Evolutionary conservation across 2,888 invertebrate genomes (phyloP).

Genomic region (Elysia crispata): DNA sequence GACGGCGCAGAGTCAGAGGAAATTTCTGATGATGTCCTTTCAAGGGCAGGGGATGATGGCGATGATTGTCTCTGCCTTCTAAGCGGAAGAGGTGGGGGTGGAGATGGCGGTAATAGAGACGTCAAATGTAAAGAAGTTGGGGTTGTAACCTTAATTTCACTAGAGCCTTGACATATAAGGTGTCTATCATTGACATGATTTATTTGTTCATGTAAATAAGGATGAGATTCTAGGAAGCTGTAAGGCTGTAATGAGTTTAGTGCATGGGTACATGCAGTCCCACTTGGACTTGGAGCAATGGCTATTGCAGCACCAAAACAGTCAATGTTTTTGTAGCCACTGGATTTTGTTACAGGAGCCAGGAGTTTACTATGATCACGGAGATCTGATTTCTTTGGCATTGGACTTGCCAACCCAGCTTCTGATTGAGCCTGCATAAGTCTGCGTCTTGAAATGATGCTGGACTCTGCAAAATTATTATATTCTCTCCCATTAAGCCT

Average conservation of each 20-base stretch:
- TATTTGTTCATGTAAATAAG: not conserved
- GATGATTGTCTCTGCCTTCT: conserved; percentile 15
- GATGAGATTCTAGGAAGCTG: not conserved
- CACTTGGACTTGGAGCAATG: not conserved
- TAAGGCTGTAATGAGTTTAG: too few species aligned
- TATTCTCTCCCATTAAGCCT: conserved; percentile 23
- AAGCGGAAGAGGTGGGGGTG: conserved; percentile 35
- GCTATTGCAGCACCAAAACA: conserved; percentile 27
- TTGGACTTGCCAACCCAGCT: too few species aligned
- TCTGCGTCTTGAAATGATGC: conserved; percentile 46
- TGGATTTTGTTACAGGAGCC: conserved; percentile 24
- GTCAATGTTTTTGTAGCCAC: conserved; percentile 49
- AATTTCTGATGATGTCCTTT: conserved; percentile 25
- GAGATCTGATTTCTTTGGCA: too few species aligned
- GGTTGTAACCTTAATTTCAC: not conserved
- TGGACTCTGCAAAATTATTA: conserved; percentile 46
- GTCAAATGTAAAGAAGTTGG: not conserved
- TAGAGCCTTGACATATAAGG: not conserved
- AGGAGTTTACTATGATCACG: too few species aligned
- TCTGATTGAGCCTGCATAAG: not conserved
- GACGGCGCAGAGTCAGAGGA: conserved; percentile 45
- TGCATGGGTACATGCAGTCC: too few species aligned
- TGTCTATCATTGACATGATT: not conserved
- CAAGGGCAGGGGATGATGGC: conserved; percentile 1
- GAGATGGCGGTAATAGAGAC: conserved; percentile 16